These are phyloP conservation scores for Eubucco bourcierii DNA, from an alignment of 2,113 vertebrate genomes.

Conservation along the genomic window DNA sequence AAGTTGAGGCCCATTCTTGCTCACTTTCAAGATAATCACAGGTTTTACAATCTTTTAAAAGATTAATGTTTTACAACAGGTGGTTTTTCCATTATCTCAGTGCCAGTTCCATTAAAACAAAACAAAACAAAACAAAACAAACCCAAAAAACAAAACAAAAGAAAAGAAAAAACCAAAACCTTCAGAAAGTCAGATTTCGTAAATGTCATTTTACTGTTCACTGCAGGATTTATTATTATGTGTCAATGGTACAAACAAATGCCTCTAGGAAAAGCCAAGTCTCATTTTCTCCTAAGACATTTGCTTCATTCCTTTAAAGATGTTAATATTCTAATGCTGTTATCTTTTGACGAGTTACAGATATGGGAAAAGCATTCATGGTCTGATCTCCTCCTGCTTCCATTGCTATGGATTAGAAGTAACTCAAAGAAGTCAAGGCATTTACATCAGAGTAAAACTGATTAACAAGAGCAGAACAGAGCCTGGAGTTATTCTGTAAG, in stretches of 20 bases:
- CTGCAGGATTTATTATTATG: neutral
- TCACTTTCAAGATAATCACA: neutral
- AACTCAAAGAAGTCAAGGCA: neutral
- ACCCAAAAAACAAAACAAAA: neutral
- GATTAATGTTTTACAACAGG: neutral
- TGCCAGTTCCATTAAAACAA: neutral
- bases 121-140: neutral
- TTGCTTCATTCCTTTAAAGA: slow-evolving; percentile 20
- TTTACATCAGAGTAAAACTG: neutral
- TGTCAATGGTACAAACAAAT: slow-evolving; percentile 29
- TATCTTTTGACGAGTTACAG: slow-evolving; percentile 12
- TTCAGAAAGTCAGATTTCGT: slow-evolving; percentile 1
- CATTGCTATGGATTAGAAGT: neutral
- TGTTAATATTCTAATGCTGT: neutral
- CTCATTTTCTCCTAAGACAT: slow-evolving; percentile 31
- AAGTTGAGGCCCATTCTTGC: neutral
- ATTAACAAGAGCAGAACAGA: neutral
- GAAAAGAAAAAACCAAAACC: neutral
- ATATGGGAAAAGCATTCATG: neutral
- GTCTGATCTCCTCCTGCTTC: neutral
- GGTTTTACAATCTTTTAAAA: neutral
- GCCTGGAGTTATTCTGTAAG: neutral
- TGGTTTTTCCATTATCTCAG: neutral
- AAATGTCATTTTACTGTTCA: slow-evolving; percentile 33
- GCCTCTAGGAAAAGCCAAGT: slow-evolving; percentile 20